Evolutionary conservation across 2,888 invertebrate species (phyloP).

Genomic region (Trachelus stipa): DNA sequence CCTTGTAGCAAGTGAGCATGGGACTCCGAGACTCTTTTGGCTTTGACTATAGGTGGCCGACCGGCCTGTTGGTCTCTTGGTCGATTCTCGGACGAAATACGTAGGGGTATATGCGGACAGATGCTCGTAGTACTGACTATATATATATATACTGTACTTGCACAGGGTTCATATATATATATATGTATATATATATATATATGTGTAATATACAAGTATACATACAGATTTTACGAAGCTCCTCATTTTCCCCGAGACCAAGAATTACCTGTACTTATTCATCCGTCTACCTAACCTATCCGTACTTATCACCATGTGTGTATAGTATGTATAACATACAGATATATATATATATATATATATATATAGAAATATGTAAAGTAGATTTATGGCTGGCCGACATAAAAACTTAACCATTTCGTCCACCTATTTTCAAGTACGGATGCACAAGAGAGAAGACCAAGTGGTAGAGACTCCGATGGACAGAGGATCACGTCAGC

Average conservation of each 20-base stretch:
- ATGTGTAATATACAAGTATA: background rate
- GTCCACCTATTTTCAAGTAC: background rate
- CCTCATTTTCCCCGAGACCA: background rate
- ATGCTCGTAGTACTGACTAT: background rate
- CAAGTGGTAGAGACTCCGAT: background rate
- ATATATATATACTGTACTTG: constrained; percentile 2
- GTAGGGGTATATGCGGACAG: constrained; percentile 6
- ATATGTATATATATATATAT: background rate
- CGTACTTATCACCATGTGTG: background rate
- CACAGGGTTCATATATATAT: background rate
- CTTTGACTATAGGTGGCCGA: background rate
- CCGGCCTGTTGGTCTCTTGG: constrained; percentile 5
- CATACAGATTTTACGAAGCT: constrained; percentile 5
- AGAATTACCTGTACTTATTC: background rate
- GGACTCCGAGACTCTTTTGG: background rate
- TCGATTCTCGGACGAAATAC: constrained; percentile 22
- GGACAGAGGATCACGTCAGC: background rate
- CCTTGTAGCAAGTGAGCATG: background rate
- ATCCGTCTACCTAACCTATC: constrained; percentile 3
- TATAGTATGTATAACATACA: background rate
- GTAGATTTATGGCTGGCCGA: background rate
- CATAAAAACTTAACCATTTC: background rate
- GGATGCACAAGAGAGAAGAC: background rate
- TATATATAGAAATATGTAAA: background rate
- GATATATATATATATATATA: too few species aligned